These are phyloP conservation scores for Drosophila nebulosa DNA, from an alignment of 1,140 invertebrate species.

Conservation along the genomic window DNA sequence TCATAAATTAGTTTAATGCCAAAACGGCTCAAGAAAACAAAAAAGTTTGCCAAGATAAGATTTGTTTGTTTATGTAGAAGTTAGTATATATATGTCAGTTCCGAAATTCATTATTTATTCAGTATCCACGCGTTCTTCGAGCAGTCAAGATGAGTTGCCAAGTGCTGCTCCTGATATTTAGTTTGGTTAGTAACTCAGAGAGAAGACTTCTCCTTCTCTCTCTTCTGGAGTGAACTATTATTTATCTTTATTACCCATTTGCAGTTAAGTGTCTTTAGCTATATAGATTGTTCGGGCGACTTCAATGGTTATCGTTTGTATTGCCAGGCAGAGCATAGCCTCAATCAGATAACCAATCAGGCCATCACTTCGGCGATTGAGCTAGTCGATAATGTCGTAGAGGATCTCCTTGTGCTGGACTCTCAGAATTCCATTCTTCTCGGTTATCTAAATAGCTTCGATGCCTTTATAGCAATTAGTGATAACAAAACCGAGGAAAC, in stretches of 20 bases:
- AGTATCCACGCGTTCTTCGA: slow-evolving; percentile 48
- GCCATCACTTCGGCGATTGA: slow-evolving; percentile 42
- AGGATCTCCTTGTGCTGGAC: slow-evolving; percentile 54
- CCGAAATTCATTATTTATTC: slow-evolving; percentile 11
- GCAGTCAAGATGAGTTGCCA: slow-evolving; percentile 21
- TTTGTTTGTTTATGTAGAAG: background rate
- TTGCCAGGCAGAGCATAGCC: slow-evolving; percentile 44
- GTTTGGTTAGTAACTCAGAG: background rate
- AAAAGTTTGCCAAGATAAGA: background rate
- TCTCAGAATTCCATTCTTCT: slow-evolving; percentile 43
- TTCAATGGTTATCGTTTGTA: slow-evolving; percentile 35
- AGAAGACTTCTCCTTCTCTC: no score
- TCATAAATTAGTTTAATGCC: background rate
- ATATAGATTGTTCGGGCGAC: slow-evolving; percentile 32
- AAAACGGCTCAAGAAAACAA: background rate
- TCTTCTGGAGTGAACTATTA: background rate
- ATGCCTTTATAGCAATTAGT: slow-evolving; percentile 27
- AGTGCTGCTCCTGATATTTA: background rate
- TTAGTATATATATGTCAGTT: slow-evolving; percentile 1
- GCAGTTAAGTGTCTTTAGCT: background rate
- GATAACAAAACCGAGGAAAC: slow-evolving; percentile 28
- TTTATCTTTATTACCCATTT: background rate
- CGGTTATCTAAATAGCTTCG: slow-evolving; percentile 38
- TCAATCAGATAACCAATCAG: slow-evolving; percentile 33
- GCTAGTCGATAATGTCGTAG: slow-evolving; percentile 52